Conservation (phyloP, 2,113 vertebrate genomes). For the Psophia crepitans region DNA sequence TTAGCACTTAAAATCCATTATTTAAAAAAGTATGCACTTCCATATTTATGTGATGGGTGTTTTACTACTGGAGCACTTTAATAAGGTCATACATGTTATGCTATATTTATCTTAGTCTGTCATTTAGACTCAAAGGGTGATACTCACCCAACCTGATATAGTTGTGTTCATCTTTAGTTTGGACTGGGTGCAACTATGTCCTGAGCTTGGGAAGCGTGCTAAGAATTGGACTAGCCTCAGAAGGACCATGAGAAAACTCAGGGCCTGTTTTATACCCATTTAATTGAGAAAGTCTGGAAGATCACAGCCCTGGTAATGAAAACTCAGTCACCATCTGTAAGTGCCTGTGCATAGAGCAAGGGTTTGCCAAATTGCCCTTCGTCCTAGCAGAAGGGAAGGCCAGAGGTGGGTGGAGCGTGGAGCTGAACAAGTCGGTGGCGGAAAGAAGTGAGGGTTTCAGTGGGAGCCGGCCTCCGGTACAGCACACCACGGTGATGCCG, state of each 20-base stretch:
- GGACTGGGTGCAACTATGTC: not conserved
- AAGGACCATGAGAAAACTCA: not conserved
- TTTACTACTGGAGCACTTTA: not conserved
- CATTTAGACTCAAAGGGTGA: not conserved
- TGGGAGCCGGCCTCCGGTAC: not conserved
- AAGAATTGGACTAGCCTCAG: not conserved
- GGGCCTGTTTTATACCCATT: not conserved
- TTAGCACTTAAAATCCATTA: constrained; percentile 23
- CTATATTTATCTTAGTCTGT: not conserved
- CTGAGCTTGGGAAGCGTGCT: not conserved
- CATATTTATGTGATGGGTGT: not conserved
- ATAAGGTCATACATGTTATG: not conserved
- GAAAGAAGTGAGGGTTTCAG: not conserved
- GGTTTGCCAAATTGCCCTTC: not conserved
- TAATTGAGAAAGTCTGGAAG: not conserved
- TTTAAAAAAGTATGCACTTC: not conserved
- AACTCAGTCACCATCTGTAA: constrained; percentile 17
- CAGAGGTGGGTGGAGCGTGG: not conserved
- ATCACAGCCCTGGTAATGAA: not conserved
- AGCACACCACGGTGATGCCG: fast-evolving
- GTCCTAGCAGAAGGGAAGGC: not conserved
- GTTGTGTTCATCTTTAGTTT: not conserved
- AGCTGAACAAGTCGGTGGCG: not conserved
- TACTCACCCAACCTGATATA: not conserved
- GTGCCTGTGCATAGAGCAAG: not conserved